Evolutionary conservation across 2,888 invertebrate species (phyloP).

Genomic region (Parnassius orleans): DNA sequence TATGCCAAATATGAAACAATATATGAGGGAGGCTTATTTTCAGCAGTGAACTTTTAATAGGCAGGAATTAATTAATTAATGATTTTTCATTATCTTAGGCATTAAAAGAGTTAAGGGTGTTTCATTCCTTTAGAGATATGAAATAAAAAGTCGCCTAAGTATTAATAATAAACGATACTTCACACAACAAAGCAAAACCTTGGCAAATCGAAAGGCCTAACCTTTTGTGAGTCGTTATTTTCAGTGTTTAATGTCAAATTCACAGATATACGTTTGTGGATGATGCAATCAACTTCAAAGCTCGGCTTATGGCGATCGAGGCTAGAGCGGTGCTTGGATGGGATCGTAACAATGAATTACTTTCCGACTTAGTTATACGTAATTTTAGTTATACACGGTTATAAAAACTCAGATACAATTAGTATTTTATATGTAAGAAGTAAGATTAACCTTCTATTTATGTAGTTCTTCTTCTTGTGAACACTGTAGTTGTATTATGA

Average conservation of each 20-base stretch:
- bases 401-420: not conserved
- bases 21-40: too few species aligned
- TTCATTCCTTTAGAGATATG: too few species aligned
- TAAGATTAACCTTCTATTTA: not conserved
- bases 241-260: slow-evolving; percentile 37
- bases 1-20: too few species aligned
- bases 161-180: slow-evolving; percentile 11
- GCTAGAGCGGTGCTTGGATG: not conserved
- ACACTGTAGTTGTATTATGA: too few species aligned
- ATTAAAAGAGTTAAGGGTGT: too few species aligned
- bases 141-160: slow-evolving; percentile 1
- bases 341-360: slow-evolving; percentile 4
- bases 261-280: slow-evolving; percentile 32
- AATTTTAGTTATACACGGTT: not conserved
- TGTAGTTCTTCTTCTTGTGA: not conserved
- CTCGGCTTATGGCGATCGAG: slow-evolving; percentile 1
- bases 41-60: too few species aligned
- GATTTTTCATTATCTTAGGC: too few species aligned
- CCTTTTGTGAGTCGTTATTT: slow-evolving; percentile 34
- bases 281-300: slow-evolving; percentile 17
- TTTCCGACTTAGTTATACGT: not conserved
- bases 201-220: slow-evolving; percentile 31
- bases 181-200: slow-evolving; percentile 25
- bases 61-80: too few species aligned
- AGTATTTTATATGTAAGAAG: not conserved